Conservation (phyloP, 92 coral and sea anemone species). For the Parazoanthus darwini region DNA sequence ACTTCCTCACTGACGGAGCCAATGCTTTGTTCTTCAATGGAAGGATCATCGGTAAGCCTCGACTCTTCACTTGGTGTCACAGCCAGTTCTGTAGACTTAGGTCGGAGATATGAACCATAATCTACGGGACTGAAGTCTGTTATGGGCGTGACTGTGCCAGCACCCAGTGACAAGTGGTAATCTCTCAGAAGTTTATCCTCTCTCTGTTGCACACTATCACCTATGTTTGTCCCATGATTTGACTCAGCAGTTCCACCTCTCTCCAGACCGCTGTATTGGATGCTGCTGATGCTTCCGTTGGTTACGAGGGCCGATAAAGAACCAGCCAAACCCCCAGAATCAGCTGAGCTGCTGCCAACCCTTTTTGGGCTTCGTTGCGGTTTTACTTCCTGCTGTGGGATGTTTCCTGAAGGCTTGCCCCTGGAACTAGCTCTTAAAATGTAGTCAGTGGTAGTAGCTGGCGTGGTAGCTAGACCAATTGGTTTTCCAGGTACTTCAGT, state of each 20-base stretch:
- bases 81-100: neutral
- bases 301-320: neutral
- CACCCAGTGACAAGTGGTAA: slow-evolving; percentile 66
- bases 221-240: neutral
- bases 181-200: slow-evolving; percentile 49
- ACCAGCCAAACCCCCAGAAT: neutral
- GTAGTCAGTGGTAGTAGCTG: slow-evolving; percentile 24
- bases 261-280: slow-evolving; percentile 4
- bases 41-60: neutral
- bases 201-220: neutral
- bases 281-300: neutral
- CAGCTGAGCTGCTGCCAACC: neutral
- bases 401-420: slow-evolving; percentile 3
- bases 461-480: neutral
- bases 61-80: neutral
- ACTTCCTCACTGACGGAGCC: slow-evolving; percentile 30
- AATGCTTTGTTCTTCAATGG: slow-evolving; percentile 40
- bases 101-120: slow-evolving; percentile 37
- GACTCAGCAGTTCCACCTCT: slow-evolving; percentile 10
- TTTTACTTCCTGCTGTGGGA: slow-evolving; percentile 34
- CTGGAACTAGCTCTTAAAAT: slow-evolving; percentile 32
- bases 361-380: slow-evolving; percentile 21
- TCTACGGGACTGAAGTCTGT: slow-evolving; percentile 33
- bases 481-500: slow-evolving; percentile 10
- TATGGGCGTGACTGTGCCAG: slow-evolving; percentile 63